Evolutionary conservation across 2,113 vertebrate genomes (phyloP).

Genomic region (Tupaia chinensis): DNA sequence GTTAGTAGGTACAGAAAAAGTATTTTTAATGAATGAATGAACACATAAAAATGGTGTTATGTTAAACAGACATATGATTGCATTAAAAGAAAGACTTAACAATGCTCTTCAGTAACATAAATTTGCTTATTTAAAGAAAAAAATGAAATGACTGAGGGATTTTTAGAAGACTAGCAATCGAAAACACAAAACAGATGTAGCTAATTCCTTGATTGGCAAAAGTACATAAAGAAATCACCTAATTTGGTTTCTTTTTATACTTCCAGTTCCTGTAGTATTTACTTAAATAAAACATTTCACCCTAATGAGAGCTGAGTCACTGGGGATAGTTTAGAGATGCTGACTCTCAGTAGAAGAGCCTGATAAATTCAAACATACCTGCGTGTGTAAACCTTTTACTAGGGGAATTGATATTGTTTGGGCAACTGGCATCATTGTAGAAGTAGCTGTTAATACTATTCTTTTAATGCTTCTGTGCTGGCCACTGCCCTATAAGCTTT

Average conservation of each 20-base stretch:
- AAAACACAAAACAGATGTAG: background rate
- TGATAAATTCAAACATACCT: background rate
- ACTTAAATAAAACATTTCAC: conserved; percentile 25
- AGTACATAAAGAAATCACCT: background rate
- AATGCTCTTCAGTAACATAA: background rate
- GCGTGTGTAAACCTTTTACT: background rate
- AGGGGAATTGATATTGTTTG: background rate
- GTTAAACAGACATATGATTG: conserved; percentile 3
- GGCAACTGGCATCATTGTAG: background rate
- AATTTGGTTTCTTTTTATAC: background rate
- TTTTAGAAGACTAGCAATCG: background rate
- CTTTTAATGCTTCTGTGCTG: background rate
- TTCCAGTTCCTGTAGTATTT: background rate
- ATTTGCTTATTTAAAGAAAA: conserved; percentile 3
- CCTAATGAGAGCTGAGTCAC: background rate
- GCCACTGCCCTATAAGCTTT: background rate
- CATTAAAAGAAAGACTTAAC: background rate
- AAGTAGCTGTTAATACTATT: background rate
- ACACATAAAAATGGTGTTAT: background rate
- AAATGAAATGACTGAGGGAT: background rate
- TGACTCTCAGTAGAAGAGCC: background rate
- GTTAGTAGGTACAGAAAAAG: background rate
- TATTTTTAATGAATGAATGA: background rate
- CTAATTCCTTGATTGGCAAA: background rate
- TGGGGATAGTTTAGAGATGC: background rate